phyloP scores from a whole-genome alignment of 2,888 invertebrate genomes.

The Hirtodrosophila alboralis region DNA sequence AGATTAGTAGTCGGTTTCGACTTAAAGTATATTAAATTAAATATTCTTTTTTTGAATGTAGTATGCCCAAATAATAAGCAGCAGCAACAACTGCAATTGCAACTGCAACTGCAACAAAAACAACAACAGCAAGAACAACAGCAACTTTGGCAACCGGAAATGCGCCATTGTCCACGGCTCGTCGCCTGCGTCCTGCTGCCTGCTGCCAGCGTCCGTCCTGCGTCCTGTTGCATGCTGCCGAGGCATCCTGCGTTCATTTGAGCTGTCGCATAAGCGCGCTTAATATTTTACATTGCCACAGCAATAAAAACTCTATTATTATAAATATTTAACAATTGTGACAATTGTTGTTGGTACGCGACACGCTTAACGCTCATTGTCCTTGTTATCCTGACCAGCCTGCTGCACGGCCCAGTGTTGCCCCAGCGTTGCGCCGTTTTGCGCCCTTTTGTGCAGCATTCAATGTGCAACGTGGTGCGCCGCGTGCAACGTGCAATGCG shows the following conservation, averaged over 20 bases:
- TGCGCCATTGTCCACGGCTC: conserved; percentile 59
- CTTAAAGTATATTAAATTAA: no score
- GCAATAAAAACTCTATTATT: conserved; percentile 73
- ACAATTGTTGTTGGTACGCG: conserved; percentile 73
- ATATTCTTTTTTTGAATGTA: no score
- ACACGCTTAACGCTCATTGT: conserved; percentile 65
- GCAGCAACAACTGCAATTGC: no score
- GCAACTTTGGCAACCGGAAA: conserved; percentile 40
- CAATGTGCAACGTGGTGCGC: neutral
- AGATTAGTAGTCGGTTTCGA: no score
- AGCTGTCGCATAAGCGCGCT: conserved; percentile 63
- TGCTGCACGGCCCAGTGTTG: conserved; percentile 5
- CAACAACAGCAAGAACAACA: no score
- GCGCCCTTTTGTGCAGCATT: conserved; percentile 12
- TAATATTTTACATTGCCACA: conserved; percentile 71
- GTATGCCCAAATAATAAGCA: conserved; percentile 37
- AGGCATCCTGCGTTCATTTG: conserved; percentile 15
- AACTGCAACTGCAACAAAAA: no score
- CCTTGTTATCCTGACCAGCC: conserved; percentile 35
- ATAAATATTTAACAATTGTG: conserved; percentile 80
- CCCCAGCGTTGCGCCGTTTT: neutral
- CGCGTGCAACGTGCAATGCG: conserved; percentile 15
- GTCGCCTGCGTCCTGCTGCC: conserved; percentile 37
- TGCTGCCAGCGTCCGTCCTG: neutral
- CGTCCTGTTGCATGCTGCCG: neutral